Percentiles rank a stretch among this genome's conserved stretches.
Conservation (phyloP, 2,888 invertebrate genomes). For the Andrena bucephala region DNA sequence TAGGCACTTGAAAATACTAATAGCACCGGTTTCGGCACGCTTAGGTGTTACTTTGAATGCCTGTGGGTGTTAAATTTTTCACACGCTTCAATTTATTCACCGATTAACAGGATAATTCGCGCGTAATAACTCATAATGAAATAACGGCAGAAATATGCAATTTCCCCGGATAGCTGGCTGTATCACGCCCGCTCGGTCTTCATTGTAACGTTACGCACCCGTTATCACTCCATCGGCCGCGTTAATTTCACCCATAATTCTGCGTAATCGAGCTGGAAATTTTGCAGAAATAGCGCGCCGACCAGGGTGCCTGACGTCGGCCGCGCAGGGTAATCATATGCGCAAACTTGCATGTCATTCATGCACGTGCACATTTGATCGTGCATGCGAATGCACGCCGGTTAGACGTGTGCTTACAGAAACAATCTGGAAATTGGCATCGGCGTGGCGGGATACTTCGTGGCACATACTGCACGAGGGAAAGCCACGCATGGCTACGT, state of each 20-base stretch:
- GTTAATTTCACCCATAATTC: conserved; percentile 57
- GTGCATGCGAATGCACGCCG: conserved; percentile 30
- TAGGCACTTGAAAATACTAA: not conserved
- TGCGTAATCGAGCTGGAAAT: conserved; percentile 54
- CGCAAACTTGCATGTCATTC: conserved; percentile 49
- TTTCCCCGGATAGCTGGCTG: not conserved
- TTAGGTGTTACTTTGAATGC: not conserved
- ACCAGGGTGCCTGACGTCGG: not conserved
- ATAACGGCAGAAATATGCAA: conserved; percentile 48
- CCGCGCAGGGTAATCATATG: conserved; percentile 30
- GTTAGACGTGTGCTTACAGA: conserved; percentile 20
- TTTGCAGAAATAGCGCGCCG: conserved; percentile 43
- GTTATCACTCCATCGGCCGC: conserved; percentile 29
- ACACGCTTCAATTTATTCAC: not conserved
- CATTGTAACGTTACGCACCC: conserved; percentile 42
- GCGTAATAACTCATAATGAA: conserved; percentile 35
- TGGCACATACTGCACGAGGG: conserved; percentile 68
- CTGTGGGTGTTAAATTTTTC: not conserved
- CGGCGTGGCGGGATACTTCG: conserved; percentile 67
- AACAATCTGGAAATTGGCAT: conserved; percentile 34
- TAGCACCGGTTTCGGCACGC: no score
- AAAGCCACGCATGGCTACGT: conserved; percentile 27
- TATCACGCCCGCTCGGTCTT: conserved; percentile 17
- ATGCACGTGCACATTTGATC: conserved; percentile 36
- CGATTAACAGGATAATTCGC: not conserved